phyloP scores from a whole-genome alignment of 2,797 vertebrate genomes.

The Lithobates pipiens region DNA sequence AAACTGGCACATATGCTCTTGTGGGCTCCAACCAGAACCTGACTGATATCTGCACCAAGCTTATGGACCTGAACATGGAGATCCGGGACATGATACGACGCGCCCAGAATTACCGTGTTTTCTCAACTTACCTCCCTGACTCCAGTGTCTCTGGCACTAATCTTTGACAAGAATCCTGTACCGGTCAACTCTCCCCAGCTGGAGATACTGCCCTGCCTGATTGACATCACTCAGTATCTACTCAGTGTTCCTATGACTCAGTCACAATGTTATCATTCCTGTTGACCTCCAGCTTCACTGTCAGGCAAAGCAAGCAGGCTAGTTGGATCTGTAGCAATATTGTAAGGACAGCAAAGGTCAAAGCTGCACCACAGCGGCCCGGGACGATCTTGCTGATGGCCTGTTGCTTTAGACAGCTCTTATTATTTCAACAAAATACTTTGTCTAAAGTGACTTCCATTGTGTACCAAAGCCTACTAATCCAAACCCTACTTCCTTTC shows the following conservation, averaged over 20 bases:
- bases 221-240: constrained; percentile 75
- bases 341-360: constrained; percentile 73
- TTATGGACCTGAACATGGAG: constrained; percentile 97
- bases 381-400: constrained; percentile 68
- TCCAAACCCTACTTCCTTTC: constrained; percentile 76
- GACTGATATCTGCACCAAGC: constrained; percentile 91
- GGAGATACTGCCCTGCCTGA: constrained; percentile 78
- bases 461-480: constrained; percentile 83
- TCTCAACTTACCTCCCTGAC: constrained; percentile 94
- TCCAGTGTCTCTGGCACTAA: constrained; percentile 92
- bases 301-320: constrained; percentile 77
- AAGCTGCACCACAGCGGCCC: constrained; percentile 64
- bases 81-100: constrained; percentile 97
- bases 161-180: constrained; percentile 91
- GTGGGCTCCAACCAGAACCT: constrained; percentile 96
- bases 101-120: constrained; percentile 93
- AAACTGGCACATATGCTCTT: constrained; percentile 95
- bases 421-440: constrained; percentile 75
- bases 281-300: constrained; percentile 82
- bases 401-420: constrained; percentile 78
- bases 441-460: constrained; percentile 83
- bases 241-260: constrained; percentile 87
- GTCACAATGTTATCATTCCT: constrained; percentile 82
- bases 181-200: constrained; percentile 72
- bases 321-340: constrained; percentile 83